A percentile compares a stretch with the other conserved stretches of the same genome.
These are phyloP conservation scores for Rhodeus uyekii DNA, from an alignment of 2,797 vertebrate genomes.

Conservation along the genomic window DNA sequence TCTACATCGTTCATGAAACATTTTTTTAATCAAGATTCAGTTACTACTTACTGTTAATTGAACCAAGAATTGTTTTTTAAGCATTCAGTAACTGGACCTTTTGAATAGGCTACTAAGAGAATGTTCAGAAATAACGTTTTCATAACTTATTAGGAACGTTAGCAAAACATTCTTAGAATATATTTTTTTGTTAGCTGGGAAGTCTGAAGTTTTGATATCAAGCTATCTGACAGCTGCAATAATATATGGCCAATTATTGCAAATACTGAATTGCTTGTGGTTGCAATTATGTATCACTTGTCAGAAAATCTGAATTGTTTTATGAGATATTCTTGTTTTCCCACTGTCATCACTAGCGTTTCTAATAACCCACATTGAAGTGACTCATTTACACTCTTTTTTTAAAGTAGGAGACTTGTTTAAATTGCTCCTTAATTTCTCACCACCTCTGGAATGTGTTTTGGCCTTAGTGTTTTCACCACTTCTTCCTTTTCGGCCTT, in stretches of 20 bases:
- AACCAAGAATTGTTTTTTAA: not conserved
- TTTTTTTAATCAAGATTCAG: not conserved
- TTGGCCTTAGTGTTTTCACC: constrained; percentile 53
- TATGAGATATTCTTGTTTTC: constrained; percentile 26
- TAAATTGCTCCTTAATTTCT: constrained; percentile 27
- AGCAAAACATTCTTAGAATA: not conserved
- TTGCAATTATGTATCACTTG: constrained; percentile 18
- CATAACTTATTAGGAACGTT: not conserved
- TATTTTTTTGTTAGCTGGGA: not conserved
- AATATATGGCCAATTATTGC: not conserved
- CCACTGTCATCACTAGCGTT: not conserved
- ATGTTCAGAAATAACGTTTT: not conserved
- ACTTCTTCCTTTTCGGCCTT: constrained; percentile 37
- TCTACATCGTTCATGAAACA: not conserved
- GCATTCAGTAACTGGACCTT: not conserved
- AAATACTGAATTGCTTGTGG: not conserved
- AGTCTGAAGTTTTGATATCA: not conserved
- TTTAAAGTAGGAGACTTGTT: constrained; percentile 15
- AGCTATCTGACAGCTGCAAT: not conserved
- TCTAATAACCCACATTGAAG: constrained; percentile 17
- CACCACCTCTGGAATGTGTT: constrained; percentile 52
- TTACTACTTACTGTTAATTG: not conserved
- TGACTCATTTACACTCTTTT: constrained; percentile 34
- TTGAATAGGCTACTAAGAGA: not conserved
- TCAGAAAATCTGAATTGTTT: constrained; percentile 11